Percentiles rank a stretch among this genome's conserved stretches.
Conservation (phyloP, 2,113 vertebrate genomes). For the Malurus alboscapulatus region DNA sequence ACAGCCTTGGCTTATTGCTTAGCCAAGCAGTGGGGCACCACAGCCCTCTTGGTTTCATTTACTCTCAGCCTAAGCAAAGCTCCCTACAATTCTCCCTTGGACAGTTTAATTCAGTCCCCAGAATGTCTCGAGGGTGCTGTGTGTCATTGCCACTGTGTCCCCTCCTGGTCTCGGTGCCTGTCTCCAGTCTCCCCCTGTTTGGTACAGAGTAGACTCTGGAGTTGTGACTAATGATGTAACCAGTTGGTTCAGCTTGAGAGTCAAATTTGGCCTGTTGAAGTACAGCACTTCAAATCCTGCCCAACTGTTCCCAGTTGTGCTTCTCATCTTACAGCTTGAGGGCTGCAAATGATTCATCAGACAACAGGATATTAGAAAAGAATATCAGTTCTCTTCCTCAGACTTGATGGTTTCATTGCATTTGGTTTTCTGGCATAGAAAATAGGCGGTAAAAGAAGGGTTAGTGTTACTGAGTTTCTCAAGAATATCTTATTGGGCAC, state of each 20-base stretch:
- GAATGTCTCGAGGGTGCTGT: background rate
- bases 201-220: background rate
- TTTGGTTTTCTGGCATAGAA: background rate
- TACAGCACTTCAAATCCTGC: background rate
- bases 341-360: background rate
- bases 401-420: background rate
- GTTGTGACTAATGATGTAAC: background rate
- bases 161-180: background rate
- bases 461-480: background rate
- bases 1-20: background rate
- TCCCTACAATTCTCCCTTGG: background rate
- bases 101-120: background rate
- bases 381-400: background rate
- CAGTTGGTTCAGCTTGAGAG: background rate
- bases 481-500: background rate
- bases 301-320: background rate
- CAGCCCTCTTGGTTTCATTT: background rate
- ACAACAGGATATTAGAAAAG: background rate
- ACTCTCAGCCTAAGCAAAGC: background rate
- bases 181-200: background rate
- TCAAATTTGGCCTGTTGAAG: background rate
- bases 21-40: background rate
- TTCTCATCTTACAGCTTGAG: background rate
- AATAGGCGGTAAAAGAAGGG: background rate
- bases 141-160: background rate